A percentile compares a stretch with the other conserved stretches of the same genome.
Conservation (phyloP, 2,797 vertebrate species). For the Cheirogaleus major region DNA sequence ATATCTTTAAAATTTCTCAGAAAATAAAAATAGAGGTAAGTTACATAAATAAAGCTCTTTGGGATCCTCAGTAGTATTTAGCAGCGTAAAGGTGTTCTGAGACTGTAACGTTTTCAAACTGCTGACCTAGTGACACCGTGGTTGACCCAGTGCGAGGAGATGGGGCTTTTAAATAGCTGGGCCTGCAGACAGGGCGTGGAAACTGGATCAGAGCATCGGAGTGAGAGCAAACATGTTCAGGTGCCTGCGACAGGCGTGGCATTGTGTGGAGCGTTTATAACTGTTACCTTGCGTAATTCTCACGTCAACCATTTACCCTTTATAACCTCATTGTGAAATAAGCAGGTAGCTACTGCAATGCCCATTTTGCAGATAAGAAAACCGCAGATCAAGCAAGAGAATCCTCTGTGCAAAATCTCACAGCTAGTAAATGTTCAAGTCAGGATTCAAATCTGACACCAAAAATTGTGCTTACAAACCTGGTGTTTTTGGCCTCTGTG, state of each 20-base stretch:
- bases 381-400: too few relatives aligned
- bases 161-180: neutral
- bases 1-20: neutral
- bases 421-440: neutral
- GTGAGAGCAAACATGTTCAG: neutral
- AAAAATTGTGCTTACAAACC: neutral
- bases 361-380: neutral
- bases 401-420: neutral
- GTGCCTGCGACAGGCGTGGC: neutral
- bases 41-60: neutral
- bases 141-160: neutral
- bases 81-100: neutral
- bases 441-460: neutral
- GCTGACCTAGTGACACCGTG: neutral
- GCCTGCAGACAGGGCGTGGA: neutral
- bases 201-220: neutral
- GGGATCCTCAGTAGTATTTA: neutral
- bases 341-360: neutral
- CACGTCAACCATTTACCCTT: neutral
- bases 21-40: neutral
- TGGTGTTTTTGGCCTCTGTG: neutral
- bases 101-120: neutral
- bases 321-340: neutral
- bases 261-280: rapidly evolving
- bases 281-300: neutral